A percentile compares a stretch with the other conserved stretches of the same genome.
These are phyloP conservation scores for Pseudomugil gertrudae DNA, from an alignment of 2,797 vertebrate species.

Conservation along the genomic window DNA sequence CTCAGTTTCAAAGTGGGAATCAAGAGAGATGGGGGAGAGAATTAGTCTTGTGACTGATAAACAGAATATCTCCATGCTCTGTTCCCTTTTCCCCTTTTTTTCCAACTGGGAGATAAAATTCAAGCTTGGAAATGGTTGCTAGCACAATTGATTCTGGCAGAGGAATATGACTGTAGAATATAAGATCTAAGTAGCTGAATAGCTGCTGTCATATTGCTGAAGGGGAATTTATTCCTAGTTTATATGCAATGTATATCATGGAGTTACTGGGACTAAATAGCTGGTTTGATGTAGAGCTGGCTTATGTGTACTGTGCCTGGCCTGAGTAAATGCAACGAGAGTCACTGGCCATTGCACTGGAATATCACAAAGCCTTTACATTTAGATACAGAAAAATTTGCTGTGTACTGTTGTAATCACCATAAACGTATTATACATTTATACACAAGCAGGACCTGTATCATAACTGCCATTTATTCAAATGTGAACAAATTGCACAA, in stretches of 20 bases:
- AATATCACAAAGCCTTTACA: constrained; percentile 50
- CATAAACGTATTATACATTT: constrained; percentile 19
- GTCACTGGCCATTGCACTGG: constrained; percentile 17
- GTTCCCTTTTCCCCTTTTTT: constrained; percentile 20
- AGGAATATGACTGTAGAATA: constrained; percentile 58
- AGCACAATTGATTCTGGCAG: constrained; percentile 72
- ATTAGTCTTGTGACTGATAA: constrained; percentile 69
- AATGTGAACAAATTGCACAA: constrained; percentile 1
- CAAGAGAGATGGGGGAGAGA: constrained; percentile 45
- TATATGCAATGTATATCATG: constrained; percentile 62
- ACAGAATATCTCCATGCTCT: constrained; percentile 54
- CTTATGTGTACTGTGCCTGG: no score
- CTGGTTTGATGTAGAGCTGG: constrained; percentile 64
- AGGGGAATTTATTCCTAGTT: constrained; percentile 68
- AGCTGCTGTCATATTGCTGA: constrained; percentile 72
- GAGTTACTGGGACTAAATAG: constrained; percentile 65
- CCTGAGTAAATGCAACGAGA: no score
- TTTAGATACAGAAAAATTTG: constrained; percentile 32
- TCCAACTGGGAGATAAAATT: constrained; percentile 65
- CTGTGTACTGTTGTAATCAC: constrained; percentile 43
- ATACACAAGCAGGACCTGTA: constrained; percentile 7
- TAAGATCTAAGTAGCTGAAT: constrained; percentile 69
- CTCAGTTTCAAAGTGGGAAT: constrained; percentile 60
- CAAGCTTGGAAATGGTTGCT: constrained; percentile 59
- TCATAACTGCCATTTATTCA: constrained; percentile 21